phyloP scores from a whole-genome alignment of 1,140 invertebrate genomes.

The Eurosta solidaginis region DNA sequence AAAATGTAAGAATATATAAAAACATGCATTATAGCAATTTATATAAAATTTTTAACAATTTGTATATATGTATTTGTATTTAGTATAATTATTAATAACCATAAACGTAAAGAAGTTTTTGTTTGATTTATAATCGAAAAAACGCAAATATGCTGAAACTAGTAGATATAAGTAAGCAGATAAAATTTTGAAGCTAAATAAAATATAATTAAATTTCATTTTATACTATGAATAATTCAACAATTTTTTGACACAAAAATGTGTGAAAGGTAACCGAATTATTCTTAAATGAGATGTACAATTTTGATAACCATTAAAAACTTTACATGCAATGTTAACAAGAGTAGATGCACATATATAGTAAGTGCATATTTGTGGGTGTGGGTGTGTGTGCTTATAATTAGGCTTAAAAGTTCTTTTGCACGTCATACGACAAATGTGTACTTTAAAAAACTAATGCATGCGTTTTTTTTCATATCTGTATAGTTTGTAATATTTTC shows the following conservation, averaged over 20 bases:
- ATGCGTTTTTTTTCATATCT: too few species aligned
- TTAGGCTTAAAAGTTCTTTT: too few species aligned
- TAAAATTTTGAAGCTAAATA: neutral
- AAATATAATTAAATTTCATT: neutral
- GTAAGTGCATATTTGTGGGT: too few species aligned
- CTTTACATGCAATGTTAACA: neutral
- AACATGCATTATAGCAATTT: neutral
- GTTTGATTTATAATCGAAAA: neutral
- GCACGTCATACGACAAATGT: too few species aligned
- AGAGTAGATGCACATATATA: too few species aligned
- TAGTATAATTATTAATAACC: neutral
- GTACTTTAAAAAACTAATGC: too few species aligned
- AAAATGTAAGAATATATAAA: neutral
- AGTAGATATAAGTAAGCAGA: neutral
- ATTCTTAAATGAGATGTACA: neutral
- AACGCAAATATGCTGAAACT: neutral
- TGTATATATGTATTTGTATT: neutral
- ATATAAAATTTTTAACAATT: conserved; percentile 13
- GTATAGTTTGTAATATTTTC: too few species aligned
- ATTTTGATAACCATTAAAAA: neutral
- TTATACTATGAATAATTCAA: neutral
- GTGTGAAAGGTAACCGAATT: neutral
- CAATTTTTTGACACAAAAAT: neutral
- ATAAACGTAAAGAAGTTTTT: neutral
- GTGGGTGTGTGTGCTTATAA: too few species aligned